Percentiles rank a stretch among this genome's conserved stretches.
Conservation (phyloP, 2,888 invertebrate species). For the Perithous albicinctus region DNA sequence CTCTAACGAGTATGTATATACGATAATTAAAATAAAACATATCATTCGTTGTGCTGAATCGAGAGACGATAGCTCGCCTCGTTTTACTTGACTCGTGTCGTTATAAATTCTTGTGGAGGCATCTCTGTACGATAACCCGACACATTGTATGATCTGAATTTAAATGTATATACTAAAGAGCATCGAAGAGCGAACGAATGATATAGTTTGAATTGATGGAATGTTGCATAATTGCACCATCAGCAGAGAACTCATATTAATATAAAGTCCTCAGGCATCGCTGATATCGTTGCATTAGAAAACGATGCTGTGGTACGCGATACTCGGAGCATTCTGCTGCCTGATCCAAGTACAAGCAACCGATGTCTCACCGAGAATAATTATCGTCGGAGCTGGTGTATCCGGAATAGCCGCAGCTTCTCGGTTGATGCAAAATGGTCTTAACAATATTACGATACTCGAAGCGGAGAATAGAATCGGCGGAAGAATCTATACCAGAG, state of each 20-base stretch:
- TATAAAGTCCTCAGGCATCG: constrained; percentile 1
- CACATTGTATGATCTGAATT: neutral
- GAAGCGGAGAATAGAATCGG: constrained; percentile 85
- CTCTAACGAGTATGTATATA: too few relatives aligned
- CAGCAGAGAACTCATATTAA: constrained; percentile 5
- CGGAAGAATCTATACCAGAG: constrained; percentile 83
- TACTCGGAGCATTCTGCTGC: constrained; percentile 36
- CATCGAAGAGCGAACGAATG: too few relatives aligned
- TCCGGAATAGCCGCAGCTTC: constrained; percentile 86
- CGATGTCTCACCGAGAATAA: constrained; percentile 75
- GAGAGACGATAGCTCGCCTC: neutral
- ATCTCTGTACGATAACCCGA: constrained; percentile 1
- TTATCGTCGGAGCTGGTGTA: constrained; percentile 87
- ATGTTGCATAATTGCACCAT: constrained; percentile 87
- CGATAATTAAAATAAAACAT: too few relatives aligned
- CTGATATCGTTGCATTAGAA: constrained; percentile 27
- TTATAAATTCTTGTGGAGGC: neutral
- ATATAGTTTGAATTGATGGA: too few relatives aligned
- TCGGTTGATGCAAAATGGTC: constrained; percentile 84
- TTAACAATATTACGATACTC: constrained; percentile 84
- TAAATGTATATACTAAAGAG: too few relatives aligned
- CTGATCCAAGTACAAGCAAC: constrained; percentile 6
- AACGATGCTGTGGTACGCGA: constrained; percentile 36
- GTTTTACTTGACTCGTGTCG: neutral
- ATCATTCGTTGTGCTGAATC: neutral